Percentiles rank a stretch among this genome's conserved stretches.
These are phyloP conservation scores for Astyanax mexicanus DNA, from an alignment of 2,797 vertebrate species.

Conservation along the genomic window DNA sequence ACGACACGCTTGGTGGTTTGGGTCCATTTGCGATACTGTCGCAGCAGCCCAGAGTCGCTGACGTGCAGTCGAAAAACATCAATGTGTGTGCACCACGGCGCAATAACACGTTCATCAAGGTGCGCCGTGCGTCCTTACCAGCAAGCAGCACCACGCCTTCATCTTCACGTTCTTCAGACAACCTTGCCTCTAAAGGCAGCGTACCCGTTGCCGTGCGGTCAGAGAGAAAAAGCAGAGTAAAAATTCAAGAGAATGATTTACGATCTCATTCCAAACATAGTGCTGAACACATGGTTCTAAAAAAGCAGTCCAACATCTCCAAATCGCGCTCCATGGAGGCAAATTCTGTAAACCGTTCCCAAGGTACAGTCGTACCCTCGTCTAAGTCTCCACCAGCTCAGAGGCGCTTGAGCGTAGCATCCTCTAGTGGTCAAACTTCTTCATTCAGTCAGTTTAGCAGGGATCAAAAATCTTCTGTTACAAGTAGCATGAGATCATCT, in stretches of 20 bases:
- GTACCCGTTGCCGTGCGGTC: slow-evolving; percentile 51
- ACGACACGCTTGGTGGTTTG: slow-evolving; percentile 31
- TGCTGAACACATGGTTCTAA: slow-evolving; percentile 63
- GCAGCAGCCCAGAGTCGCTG: slow-evolving; percentile 40
- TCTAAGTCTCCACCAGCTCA: slow-evolving; percentile 44
- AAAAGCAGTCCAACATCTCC: slow-evolving; percentile 61
- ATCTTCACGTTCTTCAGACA: slow-evolving; percentile 57
- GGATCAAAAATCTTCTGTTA: neutral
- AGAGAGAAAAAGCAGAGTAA: slow-evolving; percentile 57
- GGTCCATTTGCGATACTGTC: slow-evolving; percentile 43
- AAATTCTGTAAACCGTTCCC: slow-evolving; percentile 42
- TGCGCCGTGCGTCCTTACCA: slow-evolving; percentile 57
- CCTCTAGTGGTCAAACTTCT: slow-evolving; percentile 36
- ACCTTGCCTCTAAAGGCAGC: slow-evolving; percentile 64
- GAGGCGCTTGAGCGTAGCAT: slow-evolving; percentile 33
- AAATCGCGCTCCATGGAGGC: slow-evolving; percentile 64
- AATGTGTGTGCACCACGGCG: slow-evolving; percentile 67
- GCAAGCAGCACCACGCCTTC: slow-evolving; percentile 55
- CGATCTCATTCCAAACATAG: slow-evolving; percentile 57
- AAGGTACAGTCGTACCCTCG: slow-evolving; percentile 30
- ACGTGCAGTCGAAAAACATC: slow-evolving; percentile 45
- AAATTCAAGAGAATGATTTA: slow-evolving; percentile 14
- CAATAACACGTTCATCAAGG: slow-evolving; percentile 75
- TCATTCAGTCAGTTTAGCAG: slow-evolving; percentile 10
- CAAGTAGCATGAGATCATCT: slow-evolving; percentile 8